Evolutionary conservation across 2,888 invertebrate genomes (phyloP).

Genomic region (Tipula helvola): DNA sequence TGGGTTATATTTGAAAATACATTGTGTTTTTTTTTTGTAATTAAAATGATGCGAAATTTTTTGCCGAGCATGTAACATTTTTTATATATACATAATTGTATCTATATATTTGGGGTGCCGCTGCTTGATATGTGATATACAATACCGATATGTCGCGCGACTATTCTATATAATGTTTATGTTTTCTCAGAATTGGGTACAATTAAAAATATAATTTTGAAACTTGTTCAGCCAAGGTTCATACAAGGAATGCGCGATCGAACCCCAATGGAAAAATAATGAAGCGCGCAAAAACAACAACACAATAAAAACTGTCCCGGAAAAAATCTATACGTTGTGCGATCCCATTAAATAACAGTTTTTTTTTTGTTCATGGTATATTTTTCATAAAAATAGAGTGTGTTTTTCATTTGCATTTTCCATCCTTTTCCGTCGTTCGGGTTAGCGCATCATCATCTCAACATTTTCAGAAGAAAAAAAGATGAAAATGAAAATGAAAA

Average conservation of each 20-base stretch:
- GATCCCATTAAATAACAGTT: not conserved
- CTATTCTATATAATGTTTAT: not conserved
- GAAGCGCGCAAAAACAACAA: not conserved
- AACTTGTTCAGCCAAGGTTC: not conserved
- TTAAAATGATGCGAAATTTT: not conserved
- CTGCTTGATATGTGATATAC: not conserved
- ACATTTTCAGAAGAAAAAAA: not conserved
- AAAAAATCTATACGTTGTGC: not conserved
- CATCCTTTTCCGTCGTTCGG: not conserved
- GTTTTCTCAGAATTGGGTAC: not conserved
- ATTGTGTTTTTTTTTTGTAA: not conserved
- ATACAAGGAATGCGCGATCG: not conserved
- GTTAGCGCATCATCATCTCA: not conserved
- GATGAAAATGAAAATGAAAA: not conserved
- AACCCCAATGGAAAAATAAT: not conserved
- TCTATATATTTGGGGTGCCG: not conserved
- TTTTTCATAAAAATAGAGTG: not conserved
- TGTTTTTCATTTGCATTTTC: slow-evolving; percentile 4
- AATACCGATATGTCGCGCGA: not conserved
- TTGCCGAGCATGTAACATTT: not conserved
- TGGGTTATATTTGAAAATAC: not conserved
- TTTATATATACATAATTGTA: too few species aligned
- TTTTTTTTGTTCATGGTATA: not conserved
- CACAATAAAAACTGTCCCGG: not conserved
- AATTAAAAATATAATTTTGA: not conserved